Evolutionary conservation across 2,888 invertebrate species (phyloP).

Genomic region (Epistrophe eligans): DNA sequence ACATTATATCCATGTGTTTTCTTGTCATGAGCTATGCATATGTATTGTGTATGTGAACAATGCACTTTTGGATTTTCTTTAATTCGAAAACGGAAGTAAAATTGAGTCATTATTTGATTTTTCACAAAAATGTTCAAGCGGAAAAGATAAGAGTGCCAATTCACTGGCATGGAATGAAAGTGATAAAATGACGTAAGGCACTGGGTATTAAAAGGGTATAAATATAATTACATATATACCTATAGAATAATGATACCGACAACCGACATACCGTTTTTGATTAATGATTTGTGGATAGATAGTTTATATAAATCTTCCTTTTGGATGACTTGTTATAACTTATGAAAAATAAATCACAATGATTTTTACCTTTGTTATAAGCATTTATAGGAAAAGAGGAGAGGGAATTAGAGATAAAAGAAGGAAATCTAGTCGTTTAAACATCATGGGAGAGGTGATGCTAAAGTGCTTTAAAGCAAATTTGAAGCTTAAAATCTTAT

Average conservation of each 20-base stretch:
- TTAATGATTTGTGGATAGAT: conserved; percentile 1
- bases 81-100: neutral
- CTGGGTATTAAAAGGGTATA: neutral
- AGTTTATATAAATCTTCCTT: neutral
- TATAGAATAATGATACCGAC: neutral
- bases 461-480: too few species aligned
- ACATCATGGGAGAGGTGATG: too few species aligned
- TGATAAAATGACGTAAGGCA: conserved; percentile 33
- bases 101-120: conserved; percentile 4
- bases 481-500: too few species aligned
- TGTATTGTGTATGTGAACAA: neutral
- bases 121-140: conserved; percentile 17
- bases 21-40: neutral
- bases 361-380: neutral
- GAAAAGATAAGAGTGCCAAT: conserved; percentile 42
- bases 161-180: conserved; percentile 31
- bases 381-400: neutral
- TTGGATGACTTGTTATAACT: neutral
- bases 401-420: too few species aligned
- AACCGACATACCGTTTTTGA: neutral
- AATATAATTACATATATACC: neutral
- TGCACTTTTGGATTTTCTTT: neutral
- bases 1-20: neutral
- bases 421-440: too few species aligned
- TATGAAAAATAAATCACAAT: neutral